Evolutionary conservation across 2,113 vertebrate species (phyloP), one percentile per base, ranked within the genome.

Genomic region (Ceratotherium simum): DNA sequence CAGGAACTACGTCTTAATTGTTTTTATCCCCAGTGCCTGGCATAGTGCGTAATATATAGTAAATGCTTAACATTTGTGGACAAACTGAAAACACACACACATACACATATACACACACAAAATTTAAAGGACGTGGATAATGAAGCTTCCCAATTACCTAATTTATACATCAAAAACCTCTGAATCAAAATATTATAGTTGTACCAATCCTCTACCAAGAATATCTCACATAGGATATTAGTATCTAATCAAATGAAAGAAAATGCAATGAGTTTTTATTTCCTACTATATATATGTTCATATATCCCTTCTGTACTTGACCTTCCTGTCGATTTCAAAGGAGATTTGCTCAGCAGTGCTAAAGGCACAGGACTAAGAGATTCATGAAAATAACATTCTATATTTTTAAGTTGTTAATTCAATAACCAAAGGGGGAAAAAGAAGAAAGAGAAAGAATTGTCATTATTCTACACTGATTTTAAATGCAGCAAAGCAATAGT

Each of bases 231-330:
- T 84, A 27, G 39, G 4, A 75, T 64, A 92, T 64, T 69, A 67
- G 31, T 70, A 51, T 91, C 76, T 91, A 88, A 82, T 87, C 42
- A 91, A 82, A 82, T 79, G 25, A 85, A 96, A 92, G 36, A 69
- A 56, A 72, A 42, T 27, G 2, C 27, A 48, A 16, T 20, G 7
- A 56, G 8, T 29, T 67, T 91, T 76, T 76, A 62, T 75, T 76
- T 82, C 42, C 31, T 58, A 20, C 14, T 54, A 54, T 54, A 31
- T 29, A 29, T 2, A 58, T 20, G 2, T 79, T 79, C 58, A 23
- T 33, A 33, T 60, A 67, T 70, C 64, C 79, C 42, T 64, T 56
- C 20, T 93, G 7, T 9, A 23, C 11, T 51, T 65, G 33, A 65
- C 4, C 6, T 23, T 89, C 46, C 46, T 91, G 8, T 60, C 51